phyloP scores from a whole-genome alignment of 2,113 vertebrate species.

The Pholis gunnellus region DNA sequence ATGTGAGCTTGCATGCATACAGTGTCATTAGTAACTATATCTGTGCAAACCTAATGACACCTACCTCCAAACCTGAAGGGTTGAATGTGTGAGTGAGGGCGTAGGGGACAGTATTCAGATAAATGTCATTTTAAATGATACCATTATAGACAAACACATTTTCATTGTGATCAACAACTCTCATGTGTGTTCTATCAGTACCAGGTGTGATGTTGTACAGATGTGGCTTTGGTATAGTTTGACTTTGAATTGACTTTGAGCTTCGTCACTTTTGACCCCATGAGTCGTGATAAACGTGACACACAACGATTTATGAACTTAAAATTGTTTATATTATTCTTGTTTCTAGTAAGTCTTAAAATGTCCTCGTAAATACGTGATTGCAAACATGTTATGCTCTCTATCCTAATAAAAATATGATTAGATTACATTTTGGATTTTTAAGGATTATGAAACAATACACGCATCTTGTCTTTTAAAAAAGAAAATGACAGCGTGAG shows the following conservation, averaged over 20 bases:
- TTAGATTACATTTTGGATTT: neutral
- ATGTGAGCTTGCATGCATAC: neutral
- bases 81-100: neutral
- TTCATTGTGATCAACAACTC: too few relatives aligned
- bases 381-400: neutral
- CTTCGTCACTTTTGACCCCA: too few relatives aligned
- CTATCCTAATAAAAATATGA: neutral
- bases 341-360: too few relatives aligned
- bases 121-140: neutral
- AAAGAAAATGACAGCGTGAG: neutral
- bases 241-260: too few relatives aligned
- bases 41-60: neutral
- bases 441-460: neutral
- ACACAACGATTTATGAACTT: too few relatives aligned
- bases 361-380: too few relatives aligned
- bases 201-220: too few relatives aligned
- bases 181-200: too few relatives aligned
- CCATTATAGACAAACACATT: too few relatives aligned
- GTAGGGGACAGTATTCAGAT: neutral
- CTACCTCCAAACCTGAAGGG: neutral
- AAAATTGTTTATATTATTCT: too few relatives aligned
- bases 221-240: too few relatives aligned
- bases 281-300: too few relatives aligned
- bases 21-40: neutral
- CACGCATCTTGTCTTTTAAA: neutral